phyloP scores from a whole-genome alignment of 2,888 invertebrate species.

The Cheilosia urbana region DNA sequence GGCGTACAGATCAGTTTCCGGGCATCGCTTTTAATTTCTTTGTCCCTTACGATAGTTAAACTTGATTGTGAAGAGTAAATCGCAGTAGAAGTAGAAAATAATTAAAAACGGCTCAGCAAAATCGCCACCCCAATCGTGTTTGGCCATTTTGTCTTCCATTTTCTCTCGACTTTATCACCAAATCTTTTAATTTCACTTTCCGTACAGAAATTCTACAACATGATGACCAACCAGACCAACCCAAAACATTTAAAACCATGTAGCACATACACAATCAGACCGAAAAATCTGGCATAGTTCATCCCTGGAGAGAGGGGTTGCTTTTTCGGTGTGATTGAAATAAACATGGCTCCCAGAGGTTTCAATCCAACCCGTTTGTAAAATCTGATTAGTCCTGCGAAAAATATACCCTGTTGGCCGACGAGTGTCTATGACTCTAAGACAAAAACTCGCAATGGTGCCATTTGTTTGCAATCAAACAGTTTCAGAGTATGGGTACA shows the following conservation, averaged over 20 bases:
- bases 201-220: neutral
- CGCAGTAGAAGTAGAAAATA: no score
- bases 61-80: no score
- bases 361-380: neutral
- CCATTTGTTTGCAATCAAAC: slow-evolving; percentile 1
- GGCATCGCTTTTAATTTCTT: no score
- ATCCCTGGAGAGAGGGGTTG: neutral
- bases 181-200: neutral
- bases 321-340: neutral
- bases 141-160: neutral
- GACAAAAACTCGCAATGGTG: neutral
- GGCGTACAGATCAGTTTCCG: no score
- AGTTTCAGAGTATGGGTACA: neutral
- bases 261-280: neutral
- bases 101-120: no score
- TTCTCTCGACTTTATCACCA: neutral
- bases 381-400: neutral
- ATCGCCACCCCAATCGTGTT: neutral
- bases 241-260: neutral
- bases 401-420: neutral
- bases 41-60: no score
- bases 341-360: neutral
- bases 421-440: neutral
- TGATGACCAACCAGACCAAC: neutral
- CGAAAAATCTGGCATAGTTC: neutral